These are phyloP conservation scores for Halesus radiatus DNA, from an alignment of 1,140 invertebrate genomes.

Conservation along the genomic window DNA sequence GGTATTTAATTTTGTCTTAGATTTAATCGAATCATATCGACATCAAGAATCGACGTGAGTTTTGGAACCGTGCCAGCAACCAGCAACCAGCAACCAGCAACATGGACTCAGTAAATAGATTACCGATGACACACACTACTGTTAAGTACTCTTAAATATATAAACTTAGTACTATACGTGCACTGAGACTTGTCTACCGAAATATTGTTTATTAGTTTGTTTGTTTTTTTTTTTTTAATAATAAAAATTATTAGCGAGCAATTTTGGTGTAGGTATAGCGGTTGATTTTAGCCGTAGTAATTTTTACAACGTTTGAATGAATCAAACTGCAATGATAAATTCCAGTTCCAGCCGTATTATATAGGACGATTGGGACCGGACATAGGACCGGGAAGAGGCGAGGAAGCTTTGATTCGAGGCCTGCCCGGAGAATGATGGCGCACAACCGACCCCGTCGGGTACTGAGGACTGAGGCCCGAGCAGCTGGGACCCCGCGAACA, in stretches of 20 bases:
- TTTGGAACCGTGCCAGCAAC: conserved; percentile 1
- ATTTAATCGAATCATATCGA: conserved; percentile 6
- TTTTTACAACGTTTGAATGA: conserved; percentile 35
- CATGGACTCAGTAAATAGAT: neutral
- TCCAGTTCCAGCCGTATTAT: no score
- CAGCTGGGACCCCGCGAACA: conserved; percentile 61
- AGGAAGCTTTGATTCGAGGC: conserved; percentile 58
- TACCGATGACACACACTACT: neutral
- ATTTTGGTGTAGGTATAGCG: no score
- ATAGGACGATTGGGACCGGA: neutral
- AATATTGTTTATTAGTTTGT: no score
- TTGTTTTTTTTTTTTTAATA: no score
- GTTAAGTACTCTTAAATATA: no score
- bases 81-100: no score
- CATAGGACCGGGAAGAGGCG: conserved; percentile 31
- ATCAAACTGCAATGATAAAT: neutral
- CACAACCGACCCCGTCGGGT: conserved; percentile 70
- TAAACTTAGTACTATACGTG: no score
- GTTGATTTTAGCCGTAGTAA: neutral
- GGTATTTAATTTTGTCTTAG: no score
- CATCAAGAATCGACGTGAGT: neutral
- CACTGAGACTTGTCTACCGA: no score
- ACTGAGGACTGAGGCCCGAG: conserved; percentile 58
- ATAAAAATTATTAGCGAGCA: no score
- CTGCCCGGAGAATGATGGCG: conserved; percentile 52